These are phyloP conservation scores for Turritopsis rubra DNA, from an alignment of 30 jellyfish, hydroid and myxozoan species.

Conservation along the genomic window DNA sequence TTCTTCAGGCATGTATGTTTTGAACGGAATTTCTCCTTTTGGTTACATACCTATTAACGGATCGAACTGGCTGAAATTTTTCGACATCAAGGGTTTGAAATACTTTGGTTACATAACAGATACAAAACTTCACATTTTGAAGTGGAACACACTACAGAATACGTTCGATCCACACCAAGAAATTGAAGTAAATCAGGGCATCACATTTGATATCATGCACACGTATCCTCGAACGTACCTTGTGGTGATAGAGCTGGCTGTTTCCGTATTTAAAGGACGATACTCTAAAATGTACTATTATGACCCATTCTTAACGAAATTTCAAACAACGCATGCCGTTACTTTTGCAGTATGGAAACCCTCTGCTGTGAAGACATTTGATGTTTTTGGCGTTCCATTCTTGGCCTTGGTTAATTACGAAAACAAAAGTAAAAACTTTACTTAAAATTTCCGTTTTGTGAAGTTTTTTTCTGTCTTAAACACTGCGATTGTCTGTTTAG, in stretches of 20 bases:
- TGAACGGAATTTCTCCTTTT: slow-evolving; percentile 40
- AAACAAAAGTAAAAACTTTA: slow-evolving; percentile 41
- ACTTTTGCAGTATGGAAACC: slow-evolving; percentile 38
- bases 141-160: slow-evolving; percentile 41
- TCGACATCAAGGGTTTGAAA: slow-evolving; percentile 21
- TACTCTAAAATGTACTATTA: slow-evolving; percentile 55
- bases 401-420: slow-evolving; percentile 38
- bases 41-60: not conserved
- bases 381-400: slow-evolving; percentile 53
- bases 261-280: slow-evolving; percentile 12
- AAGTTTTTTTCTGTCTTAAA: not conserved
- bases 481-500: not conserved
- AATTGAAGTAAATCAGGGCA: slow-evolving; percentile 42
- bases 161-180: slow-evolving; percentile 26
- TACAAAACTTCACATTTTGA: slow-evolving; percentile 22
- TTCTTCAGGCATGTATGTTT: slow-evolving; percentile 49
- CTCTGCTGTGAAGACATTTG: slow-evolving; percentile 43
- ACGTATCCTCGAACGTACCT: slow-evolving; percentile 30
- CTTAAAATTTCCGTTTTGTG: too few species aligned
- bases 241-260: slow-evolving; percentile 43
- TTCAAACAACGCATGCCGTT: slow-evolving; percentile 42
- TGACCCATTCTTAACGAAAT: slow-evolving; percentile 22
- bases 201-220: slow-evolving; percentile 39
- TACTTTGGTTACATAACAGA: slow-evolving; percentile 34
- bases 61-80: slow-evolving; percentile 21